Conservation (phyloP, 2,888 invertebrate species). For the Plebejus argus region DNA sequence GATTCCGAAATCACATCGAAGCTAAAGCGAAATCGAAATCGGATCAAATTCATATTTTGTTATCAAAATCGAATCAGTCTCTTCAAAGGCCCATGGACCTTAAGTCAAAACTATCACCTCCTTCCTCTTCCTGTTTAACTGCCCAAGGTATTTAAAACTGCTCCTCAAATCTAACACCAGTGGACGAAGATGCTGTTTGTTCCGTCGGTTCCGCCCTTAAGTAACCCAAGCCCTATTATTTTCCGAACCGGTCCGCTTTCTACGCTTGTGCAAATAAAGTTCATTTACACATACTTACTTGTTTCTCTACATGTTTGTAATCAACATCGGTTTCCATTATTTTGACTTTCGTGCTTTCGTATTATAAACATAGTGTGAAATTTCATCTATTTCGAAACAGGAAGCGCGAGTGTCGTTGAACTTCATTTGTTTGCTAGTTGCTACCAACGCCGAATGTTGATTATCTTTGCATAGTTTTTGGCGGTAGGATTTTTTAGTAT, state of each 20-base stretch:
- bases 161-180: neutral
- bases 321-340: slow-evolving; percentile 21
- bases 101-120: neutral
- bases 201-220: neutral
- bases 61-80: neutral
- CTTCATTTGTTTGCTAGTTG: slow-evolving; percentile 21
- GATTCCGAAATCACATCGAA: too few species aligned
- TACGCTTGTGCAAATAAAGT: slow-evolving; percentile 26
- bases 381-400: slow-evolving; percentile 35
- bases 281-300: slow-evolving; percentile 22
- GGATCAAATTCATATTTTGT: too few species aligned
- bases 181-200: neutral
- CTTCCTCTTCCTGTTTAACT: neutral
- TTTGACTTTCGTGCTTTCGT: slow-evolving; percentile 39
- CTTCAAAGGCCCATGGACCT: neutral
- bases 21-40: too few species aligned
- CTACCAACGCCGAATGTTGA: neutral
- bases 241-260: slow-evolving; percentile 29
- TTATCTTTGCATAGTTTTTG: slow-evolving; percentile 14
- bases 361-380: slow-evolving; percentile 40
- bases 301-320: slow-evolving; percentile 22
- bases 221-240: slow-evolving; percentile 20
- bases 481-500: neutral
- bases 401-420: slow-evolving; percentile 32
- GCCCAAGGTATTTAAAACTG: neutral